Conservation (phyloP, 2,888 invertebrate species). For the Lochmaea capreae region DNA sequence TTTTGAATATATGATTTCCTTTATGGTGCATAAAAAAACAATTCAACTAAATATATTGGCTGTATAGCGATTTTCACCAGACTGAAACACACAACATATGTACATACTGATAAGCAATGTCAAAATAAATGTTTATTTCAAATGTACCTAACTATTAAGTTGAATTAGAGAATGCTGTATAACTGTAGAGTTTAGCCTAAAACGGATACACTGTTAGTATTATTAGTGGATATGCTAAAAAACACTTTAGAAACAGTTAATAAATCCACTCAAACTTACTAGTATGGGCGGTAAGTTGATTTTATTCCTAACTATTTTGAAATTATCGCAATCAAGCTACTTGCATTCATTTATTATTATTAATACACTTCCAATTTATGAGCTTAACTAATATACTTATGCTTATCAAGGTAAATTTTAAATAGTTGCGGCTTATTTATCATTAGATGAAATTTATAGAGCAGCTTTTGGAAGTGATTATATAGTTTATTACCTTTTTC, state of each 20-base stretch:
- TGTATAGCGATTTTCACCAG: no score
- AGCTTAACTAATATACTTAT: neutral
- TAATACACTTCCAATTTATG: neutral
- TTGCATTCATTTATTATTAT: neutral
- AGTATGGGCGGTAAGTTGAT: constrained; percentile 1
- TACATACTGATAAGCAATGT: no score
- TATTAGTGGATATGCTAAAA: constrained; percentile 4
- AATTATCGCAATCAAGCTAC: no score
- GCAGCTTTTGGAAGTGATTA: neutral
- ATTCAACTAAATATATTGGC: no score
- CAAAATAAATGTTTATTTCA: neutral
- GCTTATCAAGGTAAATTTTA: neutral
- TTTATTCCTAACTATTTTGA: neutral
- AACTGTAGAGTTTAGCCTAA: neutral
- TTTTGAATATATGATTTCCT: no score
- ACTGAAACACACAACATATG: no score
- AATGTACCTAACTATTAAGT: neutral
- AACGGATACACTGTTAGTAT: neutral
- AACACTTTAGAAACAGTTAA: neutral
- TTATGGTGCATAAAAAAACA: no score
- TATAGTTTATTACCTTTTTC: neutral
- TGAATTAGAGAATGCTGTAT: neutral
- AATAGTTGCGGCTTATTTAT: neutral
- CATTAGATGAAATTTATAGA: neutral
- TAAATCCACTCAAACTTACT: neutral